Evolutionary conservation across 2,113 vertebrate genomes (phyloP), one percentile per base, ranked within the genome.

Genomic region (Gobius niger): DNA sequence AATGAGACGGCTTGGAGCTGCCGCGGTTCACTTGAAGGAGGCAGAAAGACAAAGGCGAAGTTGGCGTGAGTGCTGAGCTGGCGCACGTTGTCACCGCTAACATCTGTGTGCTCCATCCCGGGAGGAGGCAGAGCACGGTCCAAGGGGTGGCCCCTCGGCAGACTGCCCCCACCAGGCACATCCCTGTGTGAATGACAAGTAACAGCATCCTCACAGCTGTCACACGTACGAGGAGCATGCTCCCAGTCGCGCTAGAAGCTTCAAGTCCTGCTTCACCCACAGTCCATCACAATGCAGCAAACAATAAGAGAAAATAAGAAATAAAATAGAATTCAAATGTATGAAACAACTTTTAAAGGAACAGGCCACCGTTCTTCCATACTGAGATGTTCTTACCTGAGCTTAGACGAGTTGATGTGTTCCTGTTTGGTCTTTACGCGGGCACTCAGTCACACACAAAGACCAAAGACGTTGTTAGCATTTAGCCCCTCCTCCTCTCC

Each of bases 181-280:
- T 81, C 76, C 70, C 78, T 75, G 74, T 70, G 71, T 73, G 73
- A 86, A 86, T 44, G 82, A 81, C 81, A 82, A 82, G 72, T 62
- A 64, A 9, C 53, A 53, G 73, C 64, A 82, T 42, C 16, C 12
- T 6, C 34, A 65, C 77, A 80, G 76, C 86, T 16, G 70, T 80
- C 80, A 82, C 81, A 82, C 77, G 63, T 69, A 77, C 67, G 5
- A 34, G 24, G 24, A 65, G 44, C 65, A 63, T 44, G 59, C 70
- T 67, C 15, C 64, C 78, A 47, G 76, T 44, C 63, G 59, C 64
- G 53, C 64, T 47, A 16, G 67, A 70, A 70, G 73, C 70, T 47
- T 74, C 44, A 11, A 80, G 72, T 19, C 0, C 44, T 56, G 65
- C 2, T 5, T 18, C 51, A 63, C 16, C 68, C 62, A 77, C 73